Evolutionary conservation across 2,888 invertebrate species (phyloP).

Genomic region (Agrilus mali): DNA sequence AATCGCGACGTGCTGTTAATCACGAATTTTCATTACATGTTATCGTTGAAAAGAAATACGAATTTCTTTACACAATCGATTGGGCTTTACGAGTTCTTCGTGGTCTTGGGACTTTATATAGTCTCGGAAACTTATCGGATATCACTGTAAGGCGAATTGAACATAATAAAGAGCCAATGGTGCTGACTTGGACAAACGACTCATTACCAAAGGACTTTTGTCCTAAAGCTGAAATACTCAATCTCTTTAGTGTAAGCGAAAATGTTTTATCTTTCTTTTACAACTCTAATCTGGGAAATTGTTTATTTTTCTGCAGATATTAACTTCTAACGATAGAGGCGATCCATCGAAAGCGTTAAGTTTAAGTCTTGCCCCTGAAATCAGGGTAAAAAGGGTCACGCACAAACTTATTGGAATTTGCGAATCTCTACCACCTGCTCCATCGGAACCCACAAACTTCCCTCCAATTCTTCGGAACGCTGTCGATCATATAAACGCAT

Average conservation of each 20-base stretch:
- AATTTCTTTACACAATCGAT: slow-evolving; percentile 56
- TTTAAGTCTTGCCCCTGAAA: slow-evolving; percentile 50
- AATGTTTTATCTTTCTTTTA: not conserved
- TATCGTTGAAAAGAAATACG: slow-evolving; percentile 44
- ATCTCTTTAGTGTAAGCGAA: slow-evolving; percentile 47
- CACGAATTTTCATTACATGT: slow-evolving; percentile 68
- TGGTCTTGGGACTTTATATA: slow-evolving; percentile 43
- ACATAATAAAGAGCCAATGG: slow-evolving; percentile 44
- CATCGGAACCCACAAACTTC: slow-evolving; percentile 46
- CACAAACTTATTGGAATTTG: slow-evolving; percentile 60
- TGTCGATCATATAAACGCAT: slow-evolving; percentile 72
- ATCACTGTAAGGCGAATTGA: slow-evolving; percentile 59
- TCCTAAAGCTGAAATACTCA: slow-evolving; percentile 59
- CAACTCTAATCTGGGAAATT: slow-evolving; percentile 15
- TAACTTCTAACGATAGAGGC: slow-evolving; percentile 42
- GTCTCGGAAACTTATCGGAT: slow-evolving; percentile 44
- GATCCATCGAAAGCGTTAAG: slow-evolving; percentile 47
- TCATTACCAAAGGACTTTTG: slow-evolving; percentile 68
- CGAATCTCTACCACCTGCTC: slow-evolving; percentile 38
- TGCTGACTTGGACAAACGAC: slow-evolving; percentile 78
- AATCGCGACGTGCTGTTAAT: slow-evolving; percentile 62
- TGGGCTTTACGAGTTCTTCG: slow-evolving; percentile 65
- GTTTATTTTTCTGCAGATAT: slow-evolving; percentile 26
- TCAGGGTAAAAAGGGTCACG: slow-evolving; percentile 50
- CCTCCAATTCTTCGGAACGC: slow-evolving; percentile 72